Conservation (phyloP, 2,113 vertebrate species). For the Hyperopisus bebe region DNA sequence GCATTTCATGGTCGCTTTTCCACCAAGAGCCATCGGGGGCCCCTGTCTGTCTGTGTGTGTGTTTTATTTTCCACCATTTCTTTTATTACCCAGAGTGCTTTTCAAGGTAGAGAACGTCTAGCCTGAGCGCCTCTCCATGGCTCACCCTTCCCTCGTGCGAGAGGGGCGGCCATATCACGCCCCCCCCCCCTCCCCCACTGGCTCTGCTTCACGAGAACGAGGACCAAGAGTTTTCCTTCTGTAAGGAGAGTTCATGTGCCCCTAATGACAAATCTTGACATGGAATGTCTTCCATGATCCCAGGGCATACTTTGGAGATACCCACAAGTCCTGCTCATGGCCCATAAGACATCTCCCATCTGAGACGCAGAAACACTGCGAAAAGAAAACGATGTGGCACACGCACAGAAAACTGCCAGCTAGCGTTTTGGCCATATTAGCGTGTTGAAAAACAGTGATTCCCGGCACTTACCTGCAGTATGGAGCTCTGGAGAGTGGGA, state of each 20-base stretch:
- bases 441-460: neutral
- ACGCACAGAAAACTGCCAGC: no score
- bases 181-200: neutral
- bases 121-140: neutral
- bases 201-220: neutral
- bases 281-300: neutral
- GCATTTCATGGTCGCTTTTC: neutral
- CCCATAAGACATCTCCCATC: neutral
- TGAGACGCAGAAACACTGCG: neutral
- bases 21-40: neutral
- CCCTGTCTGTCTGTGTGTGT: neutral
- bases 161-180: neutral
- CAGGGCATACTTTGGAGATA: neutral
- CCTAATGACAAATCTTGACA: neutral
- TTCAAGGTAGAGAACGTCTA: neutral
- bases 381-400: neutral
- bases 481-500: neutral
- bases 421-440: neutral
- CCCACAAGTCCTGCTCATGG: neutral
- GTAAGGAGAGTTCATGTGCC: neutral
- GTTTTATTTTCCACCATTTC: neutral
- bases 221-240: neutral
- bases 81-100: slow-evolving; percentile 5
- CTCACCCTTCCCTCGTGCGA: neutral
- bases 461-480: neutral